Conservation (phyloP, 1,140 invertebrate genomes). For the Drosophila aff. region DNA sequence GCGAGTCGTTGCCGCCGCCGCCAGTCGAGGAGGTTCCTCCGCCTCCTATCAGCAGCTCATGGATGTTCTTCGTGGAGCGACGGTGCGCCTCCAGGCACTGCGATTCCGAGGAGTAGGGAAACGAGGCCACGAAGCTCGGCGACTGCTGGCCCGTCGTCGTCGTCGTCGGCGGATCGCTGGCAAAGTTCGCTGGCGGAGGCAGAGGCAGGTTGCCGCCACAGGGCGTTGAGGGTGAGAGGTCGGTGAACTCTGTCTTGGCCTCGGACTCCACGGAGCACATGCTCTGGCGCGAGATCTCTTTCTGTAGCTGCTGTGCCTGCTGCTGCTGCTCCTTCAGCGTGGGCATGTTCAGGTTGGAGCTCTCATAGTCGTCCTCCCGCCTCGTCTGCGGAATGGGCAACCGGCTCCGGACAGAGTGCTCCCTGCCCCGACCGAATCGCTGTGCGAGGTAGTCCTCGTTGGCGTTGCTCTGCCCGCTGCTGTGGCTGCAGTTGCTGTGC, state of each 20-base stretch:
- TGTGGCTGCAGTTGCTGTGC: conserved; percentile 74
- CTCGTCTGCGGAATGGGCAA: conserved; percentile 87
- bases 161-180: conserved; percentile 61
- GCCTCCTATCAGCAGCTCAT: conserved; percentile 84
- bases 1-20: conserved; percentile 24
- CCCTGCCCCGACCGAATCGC: conserved; percentile 86
- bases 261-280: conserved; percentile 85
- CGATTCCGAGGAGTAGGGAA: conserved; percentile 81
- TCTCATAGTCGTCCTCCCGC: conserved; percentile 75
- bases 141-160: conserved; percentile 37
- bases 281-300: conserved; percentile 86
- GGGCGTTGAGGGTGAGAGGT: conserved; percentile 82
- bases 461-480: conserved; percentile 59
- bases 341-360: conserved; percentile 71
- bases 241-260: conserved; percentile 84
- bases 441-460: conserved; percentile 86
- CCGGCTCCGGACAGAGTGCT: conserved; percentile 87
- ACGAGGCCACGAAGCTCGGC: conserved; percentile 78
- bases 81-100: conserved; percentile 83
- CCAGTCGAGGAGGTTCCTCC: conserved; percentile 6
- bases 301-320: conserved; percentile 84
- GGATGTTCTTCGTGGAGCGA: conserved; percentile 82
- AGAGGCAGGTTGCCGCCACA: conserved; percentile 55
- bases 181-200: conserved; percentile 68
- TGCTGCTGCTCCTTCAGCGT: conserved; percentile 60